Conservation (phyloP, 2,888 invertebrate species). For the Auanema sp. region DNA sequence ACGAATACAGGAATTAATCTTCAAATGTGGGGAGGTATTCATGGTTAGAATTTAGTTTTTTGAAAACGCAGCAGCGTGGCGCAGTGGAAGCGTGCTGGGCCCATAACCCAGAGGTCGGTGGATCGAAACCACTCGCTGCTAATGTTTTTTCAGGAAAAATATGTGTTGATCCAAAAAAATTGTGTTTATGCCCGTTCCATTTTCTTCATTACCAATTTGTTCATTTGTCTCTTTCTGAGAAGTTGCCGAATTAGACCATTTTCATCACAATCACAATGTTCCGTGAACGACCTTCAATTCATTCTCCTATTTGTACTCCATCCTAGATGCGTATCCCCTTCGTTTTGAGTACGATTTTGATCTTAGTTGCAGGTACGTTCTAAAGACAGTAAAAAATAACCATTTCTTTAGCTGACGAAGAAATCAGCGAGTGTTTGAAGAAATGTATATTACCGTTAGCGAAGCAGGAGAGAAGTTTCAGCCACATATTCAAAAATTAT, state of each 20-base stretch:
- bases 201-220: too few relatives aligned
- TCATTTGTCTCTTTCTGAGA: neutral
- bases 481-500: slow-evolving; percentile 57
- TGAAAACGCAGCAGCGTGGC: neutral
- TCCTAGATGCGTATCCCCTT: slow-evolving; percentile 38
- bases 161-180: too few relatives aligned
- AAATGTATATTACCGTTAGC: slow-evolving; percentile 53
- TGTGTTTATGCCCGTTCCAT: too few relatives aligned
- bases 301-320: slow-evolving; percentile 13
- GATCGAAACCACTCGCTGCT: slow-evolving; percentile 10
- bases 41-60: too few relatives aligned
- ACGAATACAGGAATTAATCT: too few relatives aligned
- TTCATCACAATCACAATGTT: neutral
- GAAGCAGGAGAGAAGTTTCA: slow-evolving; percentile 53
- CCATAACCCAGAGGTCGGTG: neutral
- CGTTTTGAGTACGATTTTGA: too few relatives aligned
- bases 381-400: neutral
- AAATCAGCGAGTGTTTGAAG: slow-evolving; percentile 47
- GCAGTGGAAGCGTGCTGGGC: neutral
- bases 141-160: neutral
- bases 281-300: neutral
- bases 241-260: neutral
- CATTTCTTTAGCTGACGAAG: slow-evolving; percentile 13
- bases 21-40: too few relatives aligned
- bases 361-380: too few relatives aligned